phyloP scores from a whole-genome alignment of 2,888 invertebrate genomes.

The Noctua janthina region DNA sequence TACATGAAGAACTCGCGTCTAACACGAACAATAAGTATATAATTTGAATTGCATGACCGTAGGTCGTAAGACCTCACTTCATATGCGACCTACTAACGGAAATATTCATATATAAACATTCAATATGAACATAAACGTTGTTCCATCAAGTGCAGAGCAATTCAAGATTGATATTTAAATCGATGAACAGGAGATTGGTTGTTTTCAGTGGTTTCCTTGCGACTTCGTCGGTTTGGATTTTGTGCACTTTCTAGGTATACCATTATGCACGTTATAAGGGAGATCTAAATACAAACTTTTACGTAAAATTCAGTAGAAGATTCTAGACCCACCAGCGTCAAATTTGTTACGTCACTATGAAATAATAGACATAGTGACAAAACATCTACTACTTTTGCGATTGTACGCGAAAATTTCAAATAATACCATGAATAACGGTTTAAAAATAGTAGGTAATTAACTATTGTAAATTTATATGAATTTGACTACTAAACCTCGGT shows the following conservation, averaged over 20 bases:
- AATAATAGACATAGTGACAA: no score
- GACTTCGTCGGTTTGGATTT: background rate
- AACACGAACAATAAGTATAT: conserved; percentile 55
- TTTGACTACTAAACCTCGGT: background rate
- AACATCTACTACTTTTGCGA: no score
- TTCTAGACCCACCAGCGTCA: no score
- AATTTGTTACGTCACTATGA: no score
- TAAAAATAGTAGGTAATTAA: no score
- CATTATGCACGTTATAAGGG: no score
- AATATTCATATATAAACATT: conserved; percentile 63
- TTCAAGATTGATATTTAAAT: conserved; percentile 46
- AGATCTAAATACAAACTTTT: no score
- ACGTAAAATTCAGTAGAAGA: no score
- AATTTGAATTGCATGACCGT: conserved; percentile 78
- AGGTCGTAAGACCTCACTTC: conserved; percentile 67
- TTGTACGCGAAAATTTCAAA: no score
- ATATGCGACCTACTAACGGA: conserved; percentile 68
- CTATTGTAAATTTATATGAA: no score
- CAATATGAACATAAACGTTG: conserved; percentile 59
- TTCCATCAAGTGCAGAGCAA: conserved; percentile 39
- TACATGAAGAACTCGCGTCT: conserved; percentile 66
- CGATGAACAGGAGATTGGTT: conserved; percentile 27
- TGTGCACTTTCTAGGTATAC: background rate
- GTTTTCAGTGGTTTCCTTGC: conserved; percentile 10
- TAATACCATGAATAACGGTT: no score